Base-by-base conservation (phyloP, 23 tunicate species). In the Aplidium turbinatum region DNA sequence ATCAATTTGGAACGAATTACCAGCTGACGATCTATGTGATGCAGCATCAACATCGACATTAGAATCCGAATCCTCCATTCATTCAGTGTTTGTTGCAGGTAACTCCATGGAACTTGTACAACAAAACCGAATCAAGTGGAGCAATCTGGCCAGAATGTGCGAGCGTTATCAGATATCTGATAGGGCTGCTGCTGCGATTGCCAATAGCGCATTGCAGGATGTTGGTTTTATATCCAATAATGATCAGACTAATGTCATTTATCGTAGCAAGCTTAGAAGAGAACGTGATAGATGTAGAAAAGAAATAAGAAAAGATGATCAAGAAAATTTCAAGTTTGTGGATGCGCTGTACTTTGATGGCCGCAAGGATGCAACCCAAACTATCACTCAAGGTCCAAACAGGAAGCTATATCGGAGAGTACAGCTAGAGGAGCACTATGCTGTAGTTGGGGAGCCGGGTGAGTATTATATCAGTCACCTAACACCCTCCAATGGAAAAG, bases 311-410 rank as follows among this genome's bases (percentile, higher is more conserved):
- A 29, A 60, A 25, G 21, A 60, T 5, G 35, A 60, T 33, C 60
- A 47, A 71, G 35, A 47, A 71, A 71, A 71, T 28, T 23, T 71
- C 60, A 50, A 21, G 7, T 25, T 71, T 6, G 77, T 71, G n/a
- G 28, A 47, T 21, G 77, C 34, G 4, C 24, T 71, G 35, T 71
- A 71, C 58, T 32, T 71, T 4, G 77, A 71, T 50, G 64, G 64
- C 5, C 58, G 77, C 58, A 71, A 71, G 50, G 77, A 71, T 48
- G 77, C 58, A 50, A 71, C 77, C 9, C 60, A 32, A 28, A 50
- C 24, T 22, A 25, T 32, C n/a, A 20, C 13, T 3, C 32, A 36
- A 68, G 74, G 54, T 24, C 74, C 64, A 47, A 71, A 47, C 50
- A 33, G 28, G 11, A 71, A 71, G 57, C 22, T 20, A 27, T 48